Base-by-base conservation (phyloP, 2,888 invertebrate species). In the Melieria crassipennis region DNA sequence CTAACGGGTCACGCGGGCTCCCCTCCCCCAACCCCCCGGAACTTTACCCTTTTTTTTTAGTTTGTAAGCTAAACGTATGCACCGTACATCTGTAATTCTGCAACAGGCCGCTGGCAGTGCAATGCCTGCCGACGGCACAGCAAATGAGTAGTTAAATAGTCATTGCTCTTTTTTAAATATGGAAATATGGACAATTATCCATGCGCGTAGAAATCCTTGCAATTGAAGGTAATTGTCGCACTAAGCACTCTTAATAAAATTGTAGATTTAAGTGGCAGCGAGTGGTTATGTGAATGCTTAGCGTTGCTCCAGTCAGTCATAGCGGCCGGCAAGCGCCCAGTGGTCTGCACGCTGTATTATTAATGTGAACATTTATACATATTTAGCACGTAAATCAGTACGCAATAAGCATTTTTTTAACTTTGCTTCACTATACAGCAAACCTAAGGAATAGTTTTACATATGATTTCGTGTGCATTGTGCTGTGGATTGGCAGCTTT, bases 141-240 rank as follows among this genome's bases (percentile, higher is more conserved):
- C 73, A 75, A 76, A 77, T 78, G 77, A 78, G 78, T 78, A 78
- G 76, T 73, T 73, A 73, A 72, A 77, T 78, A 78, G 78, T 78
- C 78, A 78, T 76, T 78, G 67, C 69, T 75, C 64, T 73, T 73
- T 75, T 61, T 73, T 65, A 70, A 70, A 68, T 69, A n/a, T 43
- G 52, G 47, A 48, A 64, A n/a, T 42, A 64, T 42, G 11, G 58
- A 42, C 45, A 57, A 16, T 7, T 48, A 46, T 55, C 46, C 48
- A 60, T 69, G 58, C 65, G 69, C 47, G 64, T 62, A 63, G 55
- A 50, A n/a, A 60, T 7, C 16, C 52, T 56, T 56, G 45, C 62
- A 66, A 45, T 52, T n/a, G 42, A 45, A 65, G 10, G 4, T 64
- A 48, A 64, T 50, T 30, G 13, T 52, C 52, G 52, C 55, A 55